Conservation (phyloP, 1,140 invertebrate genomes). For the Leptinotarsa texana region DNA sequence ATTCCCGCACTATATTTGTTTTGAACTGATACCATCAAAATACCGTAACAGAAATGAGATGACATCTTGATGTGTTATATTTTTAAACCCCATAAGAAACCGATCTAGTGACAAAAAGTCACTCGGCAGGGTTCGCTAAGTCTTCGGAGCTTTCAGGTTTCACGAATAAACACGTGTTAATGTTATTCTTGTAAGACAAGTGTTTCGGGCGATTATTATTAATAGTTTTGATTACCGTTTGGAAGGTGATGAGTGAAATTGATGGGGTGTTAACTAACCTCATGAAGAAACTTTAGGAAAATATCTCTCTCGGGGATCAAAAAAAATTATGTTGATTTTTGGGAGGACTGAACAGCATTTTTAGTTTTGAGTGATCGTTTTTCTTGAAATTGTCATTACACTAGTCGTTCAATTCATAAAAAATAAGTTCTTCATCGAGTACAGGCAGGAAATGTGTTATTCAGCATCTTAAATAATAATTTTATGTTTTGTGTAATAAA, state of each 20-base stretch:
- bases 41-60: constrained; percentile 41
- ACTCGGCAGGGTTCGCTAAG: constrained; percentile 28
- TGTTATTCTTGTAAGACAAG: constrained; percentile 4
- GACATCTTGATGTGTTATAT: constrained; percentile 40
- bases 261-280: background rate
- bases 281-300: too few species aligned
- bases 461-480: too few species aligned
- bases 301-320: too few species aligned
- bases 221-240: constrained; percentile 16
- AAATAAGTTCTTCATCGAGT: too few species aligned
- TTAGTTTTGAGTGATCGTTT: too few species aligned
- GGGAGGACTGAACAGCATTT: too few species aligned
- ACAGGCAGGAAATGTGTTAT: too few species aligned
- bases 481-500: too few species aligned
- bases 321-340: too few species aligned
- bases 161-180: constrained; percentile 15
- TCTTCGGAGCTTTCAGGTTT: background rate
- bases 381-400: too few species aligned
- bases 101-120: constrained; percentile 30
- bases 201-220: constrained; percentile 10
- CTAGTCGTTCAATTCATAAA: too few species aligned
- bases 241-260: background rate
- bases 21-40: constrained; percentile 36
- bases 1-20: background rate
- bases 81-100: constrained; percentile 36